Evolutionary conservation across 1,140 invertebrate genomes (phyloP).

Genomic region (Drosophila chauvacae): DNA sequence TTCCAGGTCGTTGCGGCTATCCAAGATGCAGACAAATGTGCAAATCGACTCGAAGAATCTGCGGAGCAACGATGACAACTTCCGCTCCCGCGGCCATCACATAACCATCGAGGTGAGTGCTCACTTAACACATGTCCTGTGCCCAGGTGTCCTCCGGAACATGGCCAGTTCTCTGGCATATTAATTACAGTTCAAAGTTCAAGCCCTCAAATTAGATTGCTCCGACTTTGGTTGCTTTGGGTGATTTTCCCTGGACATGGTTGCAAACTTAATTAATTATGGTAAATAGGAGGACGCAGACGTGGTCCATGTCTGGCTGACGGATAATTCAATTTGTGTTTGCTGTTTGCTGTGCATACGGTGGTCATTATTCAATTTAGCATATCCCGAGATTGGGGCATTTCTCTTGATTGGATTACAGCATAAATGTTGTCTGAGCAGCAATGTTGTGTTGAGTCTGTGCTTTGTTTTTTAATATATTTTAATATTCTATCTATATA

Average conservation of each 20-base stretch:
- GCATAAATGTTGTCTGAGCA: background rate
- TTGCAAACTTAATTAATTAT: slow-evolving; percentile 55
- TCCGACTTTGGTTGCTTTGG: slow-evolving; percentile 37
- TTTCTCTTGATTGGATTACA: slow-evolving; percentile 26
- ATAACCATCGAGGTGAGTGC: slow-evolving; percentile 82
- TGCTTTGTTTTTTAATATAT: too few relatives aligned
- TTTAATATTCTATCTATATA: too few relatives aligned
- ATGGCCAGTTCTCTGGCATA: slow-evolving; percentile 30
- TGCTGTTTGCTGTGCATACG: slow-evolving; percentile 17
- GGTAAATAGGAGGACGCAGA: slow-evolving; percentile 17
- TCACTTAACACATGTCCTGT: slow-evolving; percentile 26
- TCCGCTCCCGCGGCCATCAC: slow-evolving; percentile 86
- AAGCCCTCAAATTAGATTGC: slow-evolving; percentile 51
- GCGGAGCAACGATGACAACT: slow-evolving; percentile 85
- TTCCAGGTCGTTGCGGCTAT: background rate
- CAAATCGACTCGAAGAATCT: slow-evolving; percentile 88
- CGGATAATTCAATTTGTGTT: slow-evolving; percentile 36
- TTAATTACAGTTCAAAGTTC: slow-evolving; percentile 65
- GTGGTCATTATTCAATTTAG: slow-evolving; percentile 39
- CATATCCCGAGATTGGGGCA: slow-evolving; percentile 14
- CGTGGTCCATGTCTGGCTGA: background rate
- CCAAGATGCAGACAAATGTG: slow-evolving; percentile 88
- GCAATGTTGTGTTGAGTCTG: background rate
- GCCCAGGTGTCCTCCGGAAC: background rate
- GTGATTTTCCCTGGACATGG: slow-evolving; percentile 15